These are phyloP conservation scores for Episyrphus balteatus DNA, from an alignment of 1,140 invertebrate genomes.

Conservation along the genomic window DNA sequence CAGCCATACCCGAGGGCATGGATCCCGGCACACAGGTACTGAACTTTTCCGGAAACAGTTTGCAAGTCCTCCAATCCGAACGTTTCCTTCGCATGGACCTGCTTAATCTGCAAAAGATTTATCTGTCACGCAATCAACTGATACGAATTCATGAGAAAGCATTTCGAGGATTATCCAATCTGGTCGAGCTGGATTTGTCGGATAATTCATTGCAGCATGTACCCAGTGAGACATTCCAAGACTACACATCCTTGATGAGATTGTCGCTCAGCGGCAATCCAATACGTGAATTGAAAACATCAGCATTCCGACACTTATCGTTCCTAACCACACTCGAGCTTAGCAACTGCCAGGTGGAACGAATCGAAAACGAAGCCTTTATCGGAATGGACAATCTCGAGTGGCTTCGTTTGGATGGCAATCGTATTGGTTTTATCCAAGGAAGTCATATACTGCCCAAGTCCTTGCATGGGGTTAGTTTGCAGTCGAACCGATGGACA, in stretches of 20 bases:
- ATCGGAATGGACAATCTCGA: conserved; percentile 68
- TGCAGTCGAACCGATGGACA: conserved; percentile 80
- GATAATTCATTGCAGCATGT: conserved; percentile 66
- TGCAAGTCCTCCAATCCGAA: conserved; percentile 62
- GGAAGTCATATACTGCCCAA: conserved; percentile 58
- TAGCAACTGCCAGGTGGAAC: conserved; percentile 63
- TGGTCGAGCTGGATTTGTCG: conserved; percentile 80
- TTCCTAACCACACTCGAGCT: conserved; percentile 71
- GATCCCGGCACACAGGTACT: conserved; percentile 81
- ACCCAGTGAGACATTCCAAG: conserved; percentile 63
- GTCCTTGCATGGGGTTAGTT: conserved; percentile 60
- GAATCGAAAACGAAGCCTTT: conserved; percentile 69
- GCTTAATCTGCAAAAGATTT: conserved; percentile 79
- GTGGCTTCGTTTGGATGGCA: conserved; percentile 73
- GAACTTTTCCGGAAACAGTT: conserved; percentile 69
- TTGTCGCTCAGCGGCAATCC: conserved; percentile 71
- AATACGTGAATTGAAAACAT: conserved; percentile 54
- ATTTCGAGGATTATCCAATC: conserved; percentile 71
- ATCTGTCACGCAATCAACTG: conserved; percentile 62
- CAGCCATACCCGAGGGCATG: conserved; percentile 65
- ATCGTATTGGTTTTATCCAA: conserved; percentile 59
- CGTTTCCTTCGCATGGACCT: conserved; percentile 65
- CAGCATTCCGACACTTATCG: conserved; percentile 63
- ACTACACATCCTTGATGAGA: conserved; percentile 68
- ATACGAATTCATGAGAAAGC: conserved; percentile 63